Conservation (phyloP, 2,797 vertebrate genomes). For the Sparidentex hasta region DNA sequence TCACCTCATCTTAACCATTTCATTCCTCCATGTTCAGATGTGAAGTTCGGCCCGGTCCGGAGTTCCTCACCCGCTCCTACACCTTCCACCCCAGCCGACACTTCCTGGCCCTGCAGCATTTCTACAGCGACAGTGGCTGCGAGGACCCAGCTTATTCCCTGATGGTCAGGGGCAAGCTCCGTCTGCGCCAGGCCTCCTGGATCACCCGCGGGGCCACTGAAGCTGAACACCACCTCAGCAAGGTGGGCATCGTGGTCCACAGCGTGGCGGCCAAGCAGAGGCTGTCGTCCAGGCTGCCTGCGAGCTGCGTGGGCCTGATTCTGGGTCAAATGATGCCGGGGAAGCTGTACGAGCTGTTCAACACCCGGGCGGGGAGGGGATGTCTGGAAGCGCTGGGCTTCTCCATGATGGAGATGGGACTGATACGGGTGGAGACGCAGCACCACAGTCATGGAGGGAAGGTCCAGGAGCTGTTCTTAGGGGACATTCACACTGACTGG, state of each 20-base stretch:
- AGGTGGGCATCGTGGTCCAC: constrained; percentile 91
- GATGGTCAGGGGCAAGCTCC: constrained; percentile 90
- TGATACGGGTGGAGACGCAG: constrained; percentile 88
- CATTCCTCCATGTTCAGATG: constrained; percentile 82
- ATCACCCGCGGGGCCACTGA: constrained; percentile 91
- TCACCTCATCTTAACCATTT: neutral
- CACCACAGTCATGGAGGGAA: constrained; percentile 80
- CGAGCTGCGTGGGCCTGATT: constrained; percentile 74
- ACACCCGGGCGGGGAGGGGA: constrained; percentile 80
- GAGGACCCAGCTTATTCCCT: constrained; percentile 89
- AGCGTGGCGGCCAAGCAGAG: constrained; percentile 82
- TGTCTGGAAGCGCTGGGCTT: constrained; percentile 89
- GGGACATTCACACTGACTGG: constrained; percentile 91
- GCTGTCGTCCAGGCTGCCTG: constrained; percentile 80
- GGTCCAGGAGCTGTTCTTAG: constrained; percentile 91
- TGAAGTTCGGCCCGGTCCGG: constrained; percentile 92
- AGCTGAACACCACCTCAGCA: constrained; percentile 90
- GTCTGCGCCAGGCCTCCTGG: constrained; percentile 92
- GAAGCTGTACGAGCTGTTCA: constrained; percentile 88
- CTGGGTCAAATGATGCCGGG: constrained; percentile 79
- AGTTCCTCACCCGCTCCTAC: constrained; percentile 93
- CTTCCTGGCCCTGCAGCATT: constrained; percentile 92
- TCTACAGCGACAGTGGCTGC: constrained; percentile 89
- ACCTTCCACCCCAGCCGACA: constrained; percentile 89
- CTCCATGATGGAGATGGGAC: constrained; percentile 91